phyloP scores from a whole-genome alignment of 2,888 invertebrate genomes.

The Venustoraphidia nigricollis region DNA sequence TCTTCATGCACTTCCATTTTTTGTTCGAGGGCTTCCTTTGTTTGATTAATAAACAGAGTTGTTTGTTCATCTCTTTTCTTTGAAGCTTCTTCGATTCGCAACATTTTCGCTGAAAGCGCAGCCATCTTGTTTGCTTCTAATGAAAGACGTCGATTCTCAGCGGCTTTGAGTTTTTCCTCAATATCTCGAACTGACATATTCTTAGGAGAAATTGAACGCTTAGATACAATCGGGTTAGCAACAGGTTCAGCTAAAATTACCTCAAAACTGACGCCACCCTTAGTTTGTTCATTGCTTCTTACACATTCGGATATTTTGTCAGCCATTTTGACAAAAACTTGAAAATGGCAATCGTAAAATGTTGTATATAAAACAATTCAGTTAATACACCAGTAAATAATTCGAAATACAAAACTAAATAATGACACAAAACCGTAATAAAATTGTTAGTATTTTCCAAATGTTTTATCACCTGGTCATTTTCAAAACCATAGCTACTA shows the following conservation, averaged over 20 bases:
- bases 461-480: no score
- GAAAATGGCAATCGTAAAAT: no score
- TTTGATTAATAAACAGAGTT: slow-evolving; percentile 65
- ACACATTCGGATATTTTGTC: slow-evolving; percentile 25
- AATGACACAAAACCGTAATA: no score
- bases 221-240: slow-evolving; percentile 45
- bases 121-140: slow-evolving; percentile 77
- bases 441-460: no score
- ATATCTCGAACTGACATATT: slow-evolving; percentile 75
- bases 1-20: slow-evolving; percentile 84
- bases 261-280: slow-evolving; percentile 82
- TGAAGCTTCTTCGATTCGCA: slow-evolving; percentile 76
- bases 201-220: slow-evolving; percentile 49
- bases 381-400: no score
- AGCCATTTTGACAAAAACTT: no score
- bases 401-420: no score
- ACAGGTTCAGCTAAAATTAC: slow-evolving; percentile 77
- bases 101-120: slow-evolving; percentile 63
- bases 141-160: slow-evolving; percentile 80
- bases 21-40: slow-evolving; percentile 76
- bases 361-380: no score
- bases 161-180: slow-evolving; percentile 81
- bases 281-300: slow-evolving; percentile 82
- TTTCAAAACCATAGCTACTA: no score
- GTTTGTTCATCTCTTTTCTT: slow-evolving; percentile 82